Base-by-base conservation (phyloP, 2,113 vertebrate genomes). In the Oceanites oceanicus region DNA sequence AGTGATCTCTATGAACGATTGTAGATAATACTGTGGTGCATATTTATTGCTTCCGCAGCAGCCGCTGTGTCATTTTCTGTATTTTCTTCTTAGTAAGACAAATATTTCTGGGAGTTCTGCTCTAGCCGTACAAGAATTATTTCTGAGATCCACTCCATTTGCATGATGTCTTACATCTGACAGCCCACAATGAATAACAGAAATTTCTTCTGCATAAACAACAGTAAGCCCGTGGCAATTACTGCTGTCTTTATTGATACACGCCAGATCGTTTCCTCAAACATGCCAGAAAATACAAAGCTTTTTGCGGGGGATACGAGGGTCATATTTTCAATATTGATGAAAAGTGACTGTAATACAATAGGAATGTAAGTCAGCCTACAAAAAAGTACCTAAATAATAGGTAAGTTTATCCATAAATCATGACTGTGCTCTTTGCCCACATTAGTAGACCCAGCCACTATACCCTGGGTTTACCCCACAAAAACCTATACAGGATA, bases 11-110 rank as follows among this genome's bases (percentile, higher is more conserved):
- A 26, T 8, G 23, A 58, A 30, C 29, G 18, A 25, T 1, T 38
- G 47, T 5, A 52, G 68, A 6, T 85, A 55, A 40, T 32, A 7
- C 58, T 2, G 0, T 5, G 74, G 34, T 2, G 6, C 27, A 1
- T 26, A n/a, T 68, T 78, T 65, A 20, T 9, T 45, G 25, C 70
- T 65, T 23, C 78, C 4, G 4, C 65, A 68, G 3, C 38, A 77
- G 78, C 53, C 23, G 17, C 59, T 40, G 25, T 19, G 56, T 45
- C 34, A 25, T 68, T n/a, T 56, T 50, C 78, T 56, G 23, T 30
- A 32, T 83, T 62, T 74, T 44, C 61, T 74, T 77, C 76, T 61
- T 16, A 77, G 76, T 9, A 72, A 87, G 82, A 82, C 16, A 34
- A 72, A 82, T 81, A 66, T 86, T 76, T 81, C 49, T 72, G 40